Evolutionary conservation across 2,113 vertebrate species (phyloP).

Genomic region (Ginglymostoma cirratum): DNA sequence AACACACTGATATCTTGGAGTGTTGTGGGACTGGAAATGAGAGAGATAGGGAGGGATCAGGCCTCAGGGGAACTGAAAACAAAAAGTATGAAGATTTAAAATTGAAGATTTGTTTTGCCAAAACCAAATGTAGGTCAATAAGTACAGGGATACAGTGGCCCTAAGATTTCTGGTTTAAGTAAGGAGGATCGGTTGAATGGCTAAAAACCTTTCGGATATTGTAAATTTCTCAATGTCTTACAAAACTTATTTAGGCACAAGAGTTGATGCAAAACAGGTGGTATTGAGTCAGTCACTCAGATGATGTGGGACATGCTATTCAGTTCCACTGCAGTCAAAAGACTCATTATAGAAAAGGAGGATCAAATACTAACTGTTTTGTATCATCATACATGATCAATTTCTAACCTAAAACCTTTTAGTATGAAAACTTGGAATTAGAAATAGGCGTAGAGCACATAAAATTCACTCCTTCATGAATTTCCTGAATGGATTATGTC

Average conservation of each 20-base stretch:
- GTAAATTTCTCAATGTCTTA: not conserved
- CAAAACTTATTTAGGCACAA: not conserved
- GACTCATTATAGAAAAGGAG: not conserved
- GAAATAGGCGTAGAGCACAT: not conserved
- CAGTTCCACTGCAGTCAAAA: not conserved
- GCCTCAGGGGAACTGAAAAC: not conserved
- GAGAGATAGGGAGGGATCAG: not conserved
- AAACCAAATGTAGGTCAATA: too few relatives aligned
- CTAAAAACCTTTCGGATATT: not conserved
- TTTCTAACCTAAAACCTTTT: not conserved
- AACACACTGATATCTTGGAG: not conserved
- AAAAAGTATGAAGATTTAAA: too few relatives aligned
- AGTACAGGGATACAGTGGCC: not conserved
- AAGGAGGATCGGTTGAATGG: not conserved
- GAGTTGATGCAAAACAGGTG: not conserved
- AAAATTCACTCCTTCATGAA: not conserved
- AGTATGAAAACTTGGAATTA: not conserved
- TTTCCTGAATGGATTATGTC: too few relatives aligned
- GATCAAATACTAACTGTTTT: too few relatives aligned
- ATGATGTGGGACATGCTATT: not conserved
- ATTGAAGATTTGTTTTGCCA: not conserved
- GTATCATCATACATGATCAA: not conserved
- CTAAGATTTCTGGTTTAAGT: not conserved
- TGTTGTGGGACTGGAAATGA: not conserved
- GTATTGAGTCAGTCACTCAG: not conserved